Base-by-base conservation (phyloP, 2,113 vertebrate genomes). In the Hymenochirus boettgeri region DNA sequence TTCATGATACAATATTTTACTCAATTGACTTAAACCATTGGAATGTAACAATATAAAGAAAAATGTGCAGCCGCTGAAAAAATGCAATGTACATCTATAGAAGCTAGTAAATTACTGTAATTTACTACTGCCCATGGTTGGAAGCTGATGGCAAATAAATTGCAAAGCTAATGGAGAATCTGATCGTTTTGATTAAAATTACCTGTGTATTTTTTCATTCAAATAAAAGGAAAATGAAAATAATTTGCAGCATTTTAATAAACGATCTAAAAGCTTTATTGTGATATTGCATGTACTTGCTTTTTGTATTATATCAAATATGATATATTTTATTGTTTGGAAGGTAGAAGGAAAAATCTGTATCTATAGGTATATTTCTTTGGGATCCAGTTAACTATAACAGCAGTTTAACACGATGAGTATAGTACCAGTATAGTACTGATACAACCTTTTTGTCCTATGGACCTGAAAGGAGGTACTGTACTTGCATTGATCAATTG, bases 1-100 rank as follows among this genome's bases (percentile, higher is more conserved):
- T 59, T 67, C 55, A 59, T 46, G 26, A 67, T 67, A 51, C 64
- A 67, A 67, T 67, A 67, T 59, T 67, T 67, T 67, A 67, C 46
- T 67, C 56, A 59, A 67, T 67, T 67, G 55, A 59, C 64, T 67
- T 67, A 67, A 67, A 59, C 56, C 46, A 59, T 50, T 67, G 56
- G 55, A 67, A 67, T 67, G 56, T 67, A 57, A 19, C 54, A 57
- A 29, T 35, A 29, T 57, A 59, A 67, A 67, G 55, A 10, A 52
- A 67, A 67, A 59, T 67, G 56, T 57, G 64, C 47, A 59, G 50
- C 58, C 57, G 55, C 47, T 59, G 46, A 39, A 31, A 67, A 52
- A 67, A 58, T 67, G 64, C 47, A 31, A 58, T 4, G 24, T 22
- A 67, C 64, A 59, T 51, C 56, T 52, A 42, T 59, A n/a, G 55